Percentiles rank a stretch among this genome's conserved stretches.
phyloP scores from a whole-genome alignment of 2,888 invertebrate species.

The Temnothorax ravouxi region DNA sequence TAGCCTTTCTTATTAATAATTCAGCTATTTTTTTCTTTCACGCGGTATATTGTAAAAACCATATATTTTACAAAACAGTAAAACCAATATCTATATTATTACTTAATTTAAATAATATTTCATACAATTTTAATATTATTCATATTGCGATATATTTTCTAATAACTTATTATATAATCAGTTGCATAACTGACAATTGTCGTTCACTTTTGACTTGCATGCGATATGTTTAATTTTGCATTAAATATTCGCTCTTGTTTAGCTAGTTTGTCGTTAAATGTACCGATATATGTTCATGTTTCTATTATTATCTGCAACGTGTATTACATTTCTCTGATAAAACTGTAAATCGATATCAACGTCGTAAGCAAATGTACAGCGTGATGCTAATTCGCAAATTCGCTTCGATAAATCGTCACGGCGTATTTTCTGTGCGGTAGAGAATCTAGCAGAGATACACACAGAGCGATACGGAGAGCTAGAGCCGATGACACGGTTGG shows the following conservation, averaged over 20 bases:
- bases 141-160: neutral
- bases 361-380: constrained; percentile 67
- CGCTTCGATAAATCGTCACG: constrained; percentile 81
- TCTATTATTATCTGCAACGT: constrained; percentile 8
- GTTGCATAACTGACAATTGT: neutral
- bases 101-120: constrained; percentile 7
- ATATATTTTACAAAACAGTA: neutral
- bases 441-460: constrained; percentile 53
- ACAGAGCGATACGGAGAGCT: constrained; percentile 36
- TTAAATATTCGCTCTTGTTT: constrained; percentile 9
- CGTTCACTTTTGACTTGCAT: neutral
- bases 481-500: constrained; percentile 45
- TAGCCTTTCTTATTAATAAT: neutral
- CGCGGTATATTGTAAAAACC: neutral
- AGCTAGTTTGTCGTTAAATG: neutral
- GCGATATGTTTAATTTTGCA: neutral
- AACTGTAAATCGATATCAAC: constrained; percentile 59
- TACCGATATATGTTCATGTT: neutral
- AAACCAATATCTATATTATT: neutral
- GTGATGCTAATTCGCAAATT: constrained; percentile 79
- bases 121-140: neutral
- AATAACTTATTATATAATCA: constrained; percentile 6
- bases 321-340: constrained; percentile 6
- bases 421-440: constrained; percentile 77
- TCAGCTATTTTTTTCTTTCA: neutral